Conservation (phyloP, 2,113 vertebrate genomes). For the Australoheros scitulus region DNA sequence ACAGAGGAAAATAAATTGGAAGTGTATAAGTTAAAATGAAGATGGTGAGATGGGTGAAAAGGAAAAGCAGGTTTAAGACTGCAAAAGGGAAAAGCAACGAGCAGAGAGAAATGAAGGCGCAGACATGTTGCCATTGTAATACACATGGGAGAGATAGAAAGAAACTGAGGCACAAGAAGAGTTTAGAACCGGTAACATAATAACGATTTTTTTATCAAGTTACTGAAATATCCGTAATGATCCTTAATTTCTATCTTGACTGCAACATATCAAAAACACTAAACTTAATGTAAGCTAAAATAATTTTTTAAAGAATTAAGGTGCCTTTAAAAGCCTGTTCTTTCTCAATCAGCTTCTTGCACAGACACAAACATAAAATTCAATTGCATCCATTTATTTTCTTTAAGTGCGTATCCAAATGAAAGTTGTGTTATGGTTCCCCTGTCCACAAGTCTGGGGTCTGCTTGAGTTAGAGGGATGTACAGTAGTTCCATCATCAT, state of each 20-base stretch:
- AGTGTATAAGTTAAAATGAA: constrained; percentile 18
- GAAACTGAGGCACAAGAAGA: background rate
- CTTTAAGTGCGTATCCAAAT: background rate
- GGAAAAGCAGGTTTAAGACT: constrained; percentile 18
- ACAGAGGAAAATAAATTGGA: constrained; percentile 6
- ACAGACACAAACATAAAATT: background rate
- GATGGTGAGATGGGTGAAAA: constrained; percentile 18
- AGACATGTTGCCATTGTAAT: background rate
- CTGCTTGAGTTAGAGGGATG: background rate
- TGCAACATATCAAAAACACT: background rate
- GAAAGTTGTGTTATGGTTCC: background rate
- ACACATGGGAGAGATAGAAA: background rate
- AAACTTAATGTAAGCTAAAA: background rate
- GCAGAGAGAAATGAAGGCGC: background rate
- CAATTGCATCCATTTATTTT: background rate
- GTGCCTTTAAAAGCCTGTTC: background rate
- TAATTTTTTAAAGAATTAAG: background rate
- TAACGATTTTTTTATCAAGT: background rate
- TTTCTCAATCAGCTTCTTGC: background rate
- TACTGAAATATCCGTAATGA: background rate
- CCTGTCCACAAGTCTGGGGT: background rate
- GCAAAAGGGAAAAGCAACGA: constrained; percentile 10
- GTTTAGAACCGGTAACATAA: background rate
- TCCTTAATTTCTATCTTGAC: background rate
- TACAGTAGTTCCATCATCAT: background rate